phyloP scores from a whole-genome alignment of 2,888 invertebrate species.

The Gortyna flavago region DNA sequence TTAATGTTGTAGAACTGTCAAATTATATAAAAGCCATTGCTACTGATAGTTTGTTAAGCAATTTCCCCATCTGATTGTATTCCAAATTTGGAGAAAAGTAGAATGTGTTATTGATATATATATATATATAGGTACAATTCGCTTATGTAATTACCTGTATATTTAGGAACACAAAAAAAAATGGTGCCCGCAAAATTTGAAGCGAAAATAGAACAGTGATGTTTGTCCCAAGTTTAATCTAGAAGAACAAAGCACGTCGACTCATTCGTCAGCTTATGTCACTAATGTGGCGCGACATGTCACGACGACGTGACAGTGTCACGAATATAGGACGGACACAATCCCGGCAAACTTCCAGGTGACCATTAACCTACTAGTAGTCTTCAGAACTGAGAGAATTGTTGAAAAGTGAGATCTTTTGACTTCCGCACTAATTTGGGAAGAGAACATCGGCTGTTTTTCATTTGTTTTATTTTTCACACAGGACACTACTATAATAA shows the following conservation, averaged over 20 bases:
- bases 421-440: conserved; percentile 25
- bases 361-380: conserved; percentile 59
- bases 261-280: conserved; percentile 53
- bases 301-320: conserved; percentile 33
- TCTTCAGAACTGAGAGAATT: conserved; percentile 9
- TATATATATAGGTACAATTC: background rate
- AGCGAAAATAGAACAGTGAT: background rate
- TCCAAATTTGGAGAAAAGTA: background rate
- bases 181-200: background rate
- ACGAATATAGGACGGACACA: conserved; percentile 18
- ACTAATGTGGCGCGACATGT: conserved; percentile 44
- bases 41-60: no score
- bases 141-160: background rate
- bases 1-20: no score
- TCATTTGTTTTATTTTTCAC: background rate
- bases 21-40: no score
- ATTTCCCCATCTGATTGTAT: no score
- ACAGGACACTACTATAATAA: background rate
- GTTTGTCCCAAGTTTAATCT: conserved; percentile 12
- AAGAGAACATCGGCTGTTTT: background rate
- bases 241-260: conserved; percentile 19
- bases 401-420: conserved; percentile 3
- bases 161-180: background rate
- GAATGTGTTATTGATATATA: background rate
- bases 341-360: conserved; percentile 50